Conservation (phyloP, 2,113 vertebrate species). For the Cnemophilus loriae region DNA sequence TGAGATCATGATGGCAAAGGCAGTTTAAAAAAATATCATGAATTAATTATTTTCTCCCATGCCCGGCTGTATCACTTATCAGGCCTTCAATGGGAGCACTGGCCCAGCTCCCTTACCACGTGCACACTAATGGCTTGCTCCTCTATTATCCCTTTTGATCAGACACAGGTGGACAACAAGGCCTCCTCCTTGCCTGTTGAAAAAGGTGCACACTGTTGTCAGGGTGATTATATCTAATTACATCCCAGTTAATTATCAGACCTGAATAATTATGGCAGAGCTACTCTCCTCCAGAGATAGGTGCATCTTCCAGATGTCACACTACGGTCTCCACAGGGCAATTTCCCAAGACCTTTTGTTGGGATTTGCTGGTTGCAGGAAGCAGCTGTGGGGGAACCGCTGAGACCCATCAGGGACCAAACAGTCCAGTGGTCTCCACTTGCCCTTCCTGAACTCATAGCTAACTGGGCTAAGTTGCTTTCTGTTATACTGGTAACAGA, state of each 20-base stretch:
- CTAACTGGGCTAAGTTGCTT: neutral
- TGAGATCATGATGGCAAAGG: constrained; percentile 27
- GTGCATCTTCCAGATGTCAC: constrained; percentile 69
- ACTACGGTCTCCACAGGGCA: neutral
- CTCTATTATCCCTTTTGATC: constrained; percentile 67
- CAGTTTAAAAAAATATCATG: constrained; percentile 58
- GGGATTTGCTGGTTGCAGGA: neutral
- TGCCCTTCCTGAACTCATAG: neutral
- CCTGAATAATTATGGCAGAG: constrained; percentile 69
- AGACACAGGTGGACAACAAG: constrained; percentile 71
- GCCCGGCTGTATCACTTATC: constrained; percentile 53
- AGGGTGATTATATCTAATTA: constrained; percentile 78
- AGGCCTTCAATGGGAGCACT: constrained; percentile 51
- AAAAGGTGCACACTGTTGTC: constrained; percentile 68
- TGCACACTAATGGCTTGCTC: constrained; percentile 55
- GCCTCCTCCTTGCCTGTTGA: constrained; percentile 60
- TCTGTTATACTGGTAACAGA: neutral
- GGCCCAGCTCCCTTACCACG: constrained; percentile 47
- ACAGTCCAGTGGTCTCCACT: neutral
- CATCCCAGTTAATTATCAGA: constrained; percentile 74
- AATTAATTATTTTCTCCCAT: constrained; percentile 69
- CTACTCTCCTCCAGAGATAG: constrained; percentile 32
- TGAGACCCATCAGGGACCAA: neutral
- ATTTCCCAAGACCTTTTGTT: constrained; percentile 23
- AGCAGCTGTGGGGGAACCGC: neutral